These are phyloP conservation scores for Aplysina aerophoba DNA, from an alignment of 37 sponge, comb jelly and placozoan genomes.

Conservation along the genomic window DNA sequence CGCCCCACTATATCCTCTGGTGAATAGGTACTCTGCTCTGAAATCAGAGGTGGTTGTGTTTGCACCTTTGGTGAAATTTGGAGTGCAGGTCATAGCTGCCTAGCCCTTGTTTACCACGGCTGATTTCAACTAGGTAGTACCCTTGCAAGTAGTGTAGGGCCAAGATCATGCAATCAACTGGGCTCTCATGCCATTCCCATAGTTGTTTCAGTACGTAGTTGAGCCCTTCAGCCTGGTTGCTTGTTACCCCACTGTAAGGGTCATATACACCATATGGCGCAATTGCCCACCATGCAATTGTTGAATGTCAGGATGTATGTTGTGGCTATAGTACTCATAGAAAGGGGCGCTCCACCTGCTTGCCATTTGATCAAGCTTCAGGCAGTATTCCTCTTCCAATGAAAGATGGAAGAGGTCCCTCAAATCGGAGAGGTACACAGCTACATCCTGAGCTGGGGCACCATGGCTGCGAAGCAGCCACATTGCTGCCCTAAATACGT, in stretches of 20 bases:
- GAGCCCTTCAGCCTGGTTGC: conserved; percentile 47
- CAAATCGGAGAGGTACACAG: conserved; percentile 29
- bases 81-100: conserved; percentile 38
- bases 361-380: background rate
- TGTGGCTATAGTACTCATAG: conserved; percentile 26
- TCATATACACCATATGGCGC: conserved; percentile 33
- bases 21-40: background rate
- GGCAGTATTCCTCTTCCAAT: conserved; percentile 11
- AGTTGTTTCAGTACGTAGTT: conserved; percentile 44
- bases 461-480: conserved; percentile 25
- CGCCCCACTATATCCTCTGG: conserved; percentile 39
- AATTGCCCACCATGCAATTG: conserved; percentile 34
- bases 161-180: conserved; percentile 47
- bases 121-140: conserved; percentile 42
- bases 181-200: conserved; percentile 40
- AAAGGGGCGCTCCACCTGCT: conserved; percentile 32
- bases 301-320: conserved; percentile 24
- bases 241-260: conserved; percentile 49
- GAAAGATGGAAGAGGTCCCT: conserved; percentile 17
- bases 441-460: conserved; percentile 15
- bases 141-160: conserved; percentile 41
- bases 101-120: conserved; percentile 42
- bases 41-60: conserved; percentile 1
- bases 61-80: background rate
- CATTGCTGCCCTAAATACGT: conserved; percentile 38